phyloP scores from a whole-genome alignment of 2,797 vertebrate species.

The Rhabdophis nuchalis region DNA sequence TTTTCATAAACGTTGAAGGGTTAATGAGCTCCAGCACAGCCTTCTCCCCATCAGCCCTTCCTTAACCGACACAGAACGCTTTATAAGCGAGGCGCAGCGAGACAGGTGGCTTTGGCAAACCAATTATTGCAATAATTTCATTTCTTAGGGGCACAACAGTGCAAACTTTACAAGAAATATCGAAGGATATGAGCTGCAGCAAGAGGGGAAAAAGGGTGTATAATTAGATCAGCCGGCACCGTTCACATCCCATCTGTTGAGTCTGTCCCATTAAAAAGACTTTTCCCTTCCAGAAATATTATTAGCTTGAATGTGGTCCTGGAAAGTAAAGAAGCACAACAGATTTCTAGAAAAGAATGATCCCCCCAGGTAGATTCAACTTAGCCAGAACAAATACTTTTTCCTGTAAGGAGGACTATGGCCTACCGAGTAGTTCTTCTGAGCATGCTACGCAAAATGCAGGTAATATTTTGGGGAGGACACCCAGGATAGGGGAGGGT shows the following conservation, averaged over 20 bases:
- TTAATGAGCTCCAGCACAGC: not conserved
- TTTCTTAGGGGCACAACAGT: constrained; percentile 42
- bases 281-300: constrained; percentile 21
- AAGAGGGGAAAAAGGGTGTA: not conserved
- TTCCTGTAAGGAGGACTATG: not conserved
- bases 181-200: constrained; percentile 13
- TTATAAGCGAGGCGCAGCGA: not conserved
- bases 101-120: constrained; percentile 46
- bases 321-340: not conserved
- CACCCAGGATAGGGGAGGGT: no score
- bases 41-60: not conserved
- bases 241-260: constrained; percentile 39
- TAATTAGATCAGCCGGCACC: constrained; percentile 35
- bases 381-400: not conserved
- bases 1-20: not conserved
- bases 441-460: not conserved
- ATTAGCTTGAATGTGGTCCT: constrained; percentile 13
- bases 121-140: constrained; percentile 54
- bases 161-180: constrained; percentile 29
- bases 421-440: not conserved
- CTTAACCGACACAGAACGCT: not conserved
- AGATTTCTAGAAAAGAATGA: not conserved
- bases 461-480: not conserved
- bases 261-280: constrained; percentile 22
- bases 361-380: not conserved